phyloP scores from a whole-genome alignment of 2,888 invertebrate genomes.

The Philopedon plagiatum region DNA sequence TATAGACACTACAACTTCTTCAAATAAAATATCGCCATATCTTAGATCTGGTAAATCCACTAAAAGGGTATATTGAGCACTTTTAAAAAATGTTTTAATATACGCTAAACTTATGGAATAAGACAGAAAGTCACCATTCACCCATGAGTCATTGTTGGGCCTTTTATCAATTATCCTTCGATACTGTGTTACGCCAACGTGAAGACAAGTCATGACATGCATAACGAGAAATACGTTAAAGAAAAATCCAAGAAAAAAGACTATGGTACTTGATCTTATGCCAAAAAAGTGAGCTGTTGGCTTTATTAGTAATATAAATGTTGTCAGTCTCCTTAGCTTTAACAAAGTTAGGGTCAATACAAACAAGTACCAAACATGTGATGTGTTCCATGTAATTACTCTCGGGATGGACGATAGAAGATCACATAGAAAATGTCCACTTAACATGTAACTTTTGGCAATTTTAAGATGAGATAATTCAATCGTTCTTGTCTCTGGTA shows the following conservation, averaged over 20 bases:
- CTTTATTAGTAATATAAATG: constrained; percentile 25
- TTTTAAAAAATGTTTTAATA: constrained; percentile 45
- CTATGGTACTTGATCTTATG: constrained; percentile 21
- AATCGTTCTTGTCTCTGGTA: constrained; percentile 21
- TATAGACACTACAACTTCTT: constrained; percentile 46
- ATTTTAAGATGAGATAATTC: constrained; percentile 45
- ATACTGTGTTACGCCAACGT: constrained; percentile 14
- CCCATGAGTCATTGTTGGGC: not conserved
- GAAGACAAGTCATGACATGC: constrained; percentile 29
- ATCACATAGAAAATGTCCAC: constrained; percentile 51
- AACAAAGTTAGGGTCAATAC: constrained; percentile 9
- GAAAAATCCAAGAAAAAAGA: constrained; percentile 23
- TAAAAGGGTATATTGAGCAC: constrained; percentile 44
- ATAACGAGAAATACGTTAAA: constrained; percentile 6
- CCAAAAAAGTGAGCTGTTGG: constrained; percentile 28
- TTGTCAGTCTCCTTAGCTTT: constrained; percentile 29
- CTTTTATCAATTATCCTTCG: not conserved
- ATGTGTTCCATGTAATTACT: not conserved
- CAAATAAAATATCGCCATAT: not conserved
- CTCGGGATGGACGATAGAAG: constrained; percentile 49
- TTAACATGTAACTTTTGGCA: constrained; percentile 46
- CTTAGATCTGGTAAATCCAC: constrained; percentile 21
- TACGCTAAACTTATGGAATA: constrained; percentile 19
- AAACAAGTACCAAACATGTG: not conserved
- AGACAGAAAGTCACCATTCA: not conserved